phyloP scores from a whole-genome alignment of 2,113 vertebrate species.

The Sphaerodactylus townsendi region DNA sequence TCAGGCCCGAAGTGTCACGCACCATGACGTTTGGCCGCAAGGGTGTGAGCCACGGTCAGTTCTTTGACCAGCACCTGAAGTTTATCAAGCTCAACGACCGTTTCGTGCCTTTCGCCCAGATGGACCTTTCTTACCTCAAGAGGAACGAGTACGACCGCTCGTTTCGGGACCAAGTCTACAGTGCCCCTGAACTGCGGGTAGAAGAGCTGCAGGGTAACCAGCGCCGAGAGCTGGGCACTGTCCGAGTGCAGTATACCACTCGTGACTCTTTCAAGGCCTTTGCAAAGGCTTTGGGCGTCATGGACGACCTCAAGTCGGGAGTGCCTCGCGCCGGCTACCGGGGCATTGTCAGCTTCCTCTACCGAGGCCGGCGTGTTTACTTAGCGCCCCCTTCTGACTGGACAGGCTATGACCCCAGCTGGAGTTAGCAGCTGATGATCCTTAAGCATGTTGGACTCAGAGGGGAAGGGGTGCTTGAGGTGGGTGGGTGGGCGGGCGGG shows the following conservation, averaged over 20 bases:
- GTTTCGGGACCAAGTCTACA: constrained; percentile 80
- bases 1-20: constrained; percentile 90
- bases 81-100: constrained; percentile 93
- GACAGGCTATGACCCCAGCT: constrained; percentile 87
- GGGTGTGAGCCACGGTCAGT: constrained; percentile 95
- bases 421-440: constrained; percentile 77
- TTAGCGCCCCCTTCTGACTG: constrained; percentile 87
- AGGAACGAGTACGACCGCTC: constrained; percentile 77
- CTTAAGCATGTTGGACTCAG: constrained; percentile 6
- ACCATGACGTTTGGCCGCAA: constrained; percentile 93
- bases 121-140: constrained; percentile 85
- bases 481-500: too few relatives aligned
- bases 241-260: constrained; percentile 85
- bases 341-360: constrained; percentile 88
- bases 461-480: not conserved
- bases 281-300: constrained; percentile 87
- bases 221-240: constrained; percentile 73
- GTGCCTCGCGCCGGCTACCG: constrained; percentile 92
- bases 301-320: constrained; percentile 96
- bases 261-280: constrained; percentile 91
- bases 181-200: constrained; percentile 73
- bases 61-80: constrained; percentile 94
- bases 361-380: constrained; percentile 85
- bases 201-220: constrained; percentile 81
- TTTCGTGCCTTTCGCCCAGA: constrained; percentile 90